A percentile compares a stretch with the other conserved stretches of the same genome.
phyloP scores from a whole-genome alignment of 1,140 invertebrate species.

The Lutraria rhynchaena region DNA sequence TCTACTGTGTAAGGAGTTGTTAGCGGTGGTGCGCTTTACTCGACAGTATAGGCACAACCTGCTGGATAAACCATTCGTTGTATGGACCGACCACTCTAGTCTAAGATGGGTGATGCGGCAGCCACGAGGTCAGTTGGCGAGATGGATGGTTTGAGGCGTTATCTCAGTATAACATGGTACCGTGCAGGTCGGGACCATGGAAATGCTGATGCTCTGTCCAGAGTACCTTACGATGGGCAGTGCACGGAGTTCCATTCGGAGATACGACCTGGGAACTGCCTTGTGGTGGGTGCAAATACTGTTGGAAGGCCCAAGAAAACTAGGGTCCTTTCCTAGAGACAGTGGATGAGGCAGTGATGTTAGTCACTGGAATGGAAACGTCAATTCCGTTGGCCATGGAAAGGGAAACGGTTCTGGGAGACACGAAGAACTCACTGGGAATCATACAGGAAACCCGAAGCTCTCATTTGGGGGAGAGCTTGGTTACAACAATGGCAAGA shows the following conservation, averaged over 20 bases:
- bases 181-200: slow-evolving; percentile 3
- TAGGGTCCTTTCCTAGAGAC: background rate
- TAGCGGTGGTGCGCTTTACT: slow-evolving; percentile 44
- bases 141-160: slow-evolving; percentile 32
- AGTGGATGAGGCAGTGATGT: background rate
- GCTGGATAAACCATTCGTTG: background rate
- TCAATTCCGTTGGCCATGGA: too few relatives aligned
- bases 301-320: background rate
- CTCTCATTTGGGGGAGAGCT: too few relatives aligned
- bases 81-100: slow-evolving; percentile 42
- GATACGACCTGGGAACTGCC: background rate
- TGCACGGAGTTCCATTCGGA: background rate
- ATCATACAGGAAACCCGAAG: background rate
- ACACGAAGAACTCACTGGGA: background rate
- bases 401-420: background rate
- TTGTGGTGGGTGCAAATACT: slow-evolving; percentile 30
- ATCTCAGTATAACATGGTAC: slow-evolving; percentile 38
- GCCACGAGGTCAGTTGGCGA: slow-evolving; percentile 24
- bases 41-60: slow-evolving; percentile 41
- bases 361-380: too few relatives aligned
- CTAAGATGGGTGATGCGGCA: slow-evolving; percentile 38
- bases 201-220: slow-evolving; percentile 21
- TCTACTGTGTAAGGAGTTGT: slow-evolving; percentile 34
- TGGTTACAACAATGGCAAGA: too few relatives aligned
- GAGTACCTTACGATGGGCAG: background rate